These are phyloP conservation scores for Brachyopa scutellaris DNA, from an alignment of 2,888 invertebrate genomes.

Conservation along the genomic window DNA sequence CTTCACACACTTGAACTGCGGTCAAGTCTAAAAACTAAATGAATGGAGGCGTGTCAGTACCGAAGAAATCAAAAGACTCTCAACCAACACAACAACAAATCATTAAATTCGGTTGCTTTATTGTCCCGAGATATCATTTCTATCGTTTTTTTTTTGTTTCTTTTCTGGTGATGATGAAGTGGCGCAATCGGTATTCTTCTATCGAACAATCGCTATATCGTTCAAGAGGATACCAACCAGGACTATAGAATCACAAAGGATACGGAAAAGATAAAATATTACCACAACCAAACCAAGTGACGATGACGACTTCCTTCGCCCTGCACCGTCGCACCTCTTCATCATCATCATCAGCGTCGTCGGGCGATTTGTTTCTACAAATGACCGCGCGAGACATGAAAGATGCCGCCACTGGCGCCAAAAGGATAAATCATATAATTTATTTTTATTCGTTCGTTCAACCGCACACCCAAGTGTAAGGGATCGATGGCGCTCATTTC, in stretches of 20 bases:
- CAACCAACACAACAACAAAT: conserved; percentile 64
- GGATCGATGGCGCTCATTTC: conserved; percentile 20
- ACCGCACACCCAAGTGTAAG: conserved; percentile 22
- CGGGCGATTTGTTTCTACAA: conserved; percentile 61
- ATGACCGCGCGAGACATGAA: conserved; percentile 67
- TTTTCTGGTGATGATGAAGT: conserved; percentile 41
- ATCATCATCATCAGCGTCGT: conserved; percentile 7
- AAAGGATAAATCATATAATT: conserved; percentile 72
- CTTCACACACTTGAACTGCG: conserved; percentile 43
- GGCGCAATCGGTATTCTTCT: conserved; percentile 43
- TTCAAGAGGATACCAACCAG: conserved; percentile 38
- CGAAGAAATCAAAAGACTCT: conserved; percentile 48
- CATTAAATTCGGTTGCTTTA: conserved; percentile 66
- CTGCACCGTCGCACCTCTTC: conserved; percentile 25
- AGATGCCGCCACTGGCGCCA: conserved; percentile 71
- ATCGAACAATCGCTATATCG: conserved; percentile 6
- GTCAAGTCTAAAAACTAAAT: conserved; percentile 3
- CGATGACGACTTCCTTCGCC: conserved; percentile 51
- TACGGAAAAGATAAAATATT: conserved; percentile 28
- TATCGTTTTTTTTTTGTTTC: too few species aligned
- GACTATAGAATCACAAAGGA: conserved; percentile 19
- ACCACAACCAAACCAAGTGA: conserved; percentile 37
- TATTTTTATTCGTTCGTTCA: conserved; percentile 68
- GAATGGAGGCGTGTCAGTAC: conserved; percentile 59
- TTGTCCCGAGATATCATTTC: conserved; percentile 69